A percentile compares a stretch with the other conserved stretches of the same genome.
phyloP scores from a whole-genome alignment of 2,888 invertebrate genomes.

The Hermaeophaga mercurialis region DNA sequence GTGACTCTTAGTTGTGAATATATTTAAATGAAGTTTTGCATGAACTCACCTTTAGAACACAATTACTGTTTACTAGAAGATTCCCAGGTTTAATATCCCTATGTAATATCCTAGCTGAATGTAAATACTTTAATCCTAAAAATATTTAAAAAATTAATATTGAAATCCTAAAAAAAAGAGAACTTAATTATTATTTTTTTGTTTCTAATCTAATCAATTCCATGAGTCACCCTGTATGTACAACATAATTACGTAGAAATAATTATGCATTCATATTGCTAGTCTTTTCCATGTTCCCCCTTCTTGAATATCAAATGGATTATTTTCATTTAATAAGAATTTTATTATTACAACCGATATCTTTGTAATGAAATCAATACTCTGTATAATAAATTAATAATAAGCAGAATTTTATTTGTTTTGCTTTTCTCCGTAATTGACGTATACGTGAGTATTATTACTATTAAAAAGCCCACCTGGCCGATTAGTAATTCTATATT shows the following conservation, averaged over 20 bases:
- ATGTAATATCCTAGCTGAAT: slow-evolving; percentile 97
- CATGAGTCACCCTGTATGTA: no score
- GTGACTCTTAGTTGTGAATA: no score
- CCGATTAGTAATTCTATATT: slow-evolving; percentile 5
- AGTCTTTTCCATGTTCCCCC: no score
- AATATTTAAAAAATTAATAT: slow-evolving; percentile 34
- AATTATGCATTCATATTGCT: no score
- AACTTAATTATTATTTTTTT: no score
- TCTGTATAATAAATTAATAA: neutral
- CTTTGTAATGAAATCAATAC: no score
- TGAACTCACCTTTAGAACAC: slow-evolving; percentile 83
- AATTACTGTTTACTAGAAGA: slow-evolving; percentile 98
- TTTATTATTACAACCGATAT: no score
- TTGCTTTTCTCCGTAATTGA: neutral
- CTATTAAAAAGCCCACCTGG: neutral
- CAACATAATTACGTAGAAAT: no score
- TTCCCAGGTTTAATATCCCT: slow-evolving; percentile 99
- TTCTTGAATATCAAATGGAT: no score
- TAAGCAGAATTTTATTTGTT: neutral
- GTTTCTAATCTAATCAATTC: no score
- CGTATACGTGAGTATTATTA: neutral
- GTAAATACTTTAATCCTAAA: slow-evolving; percentile 95
- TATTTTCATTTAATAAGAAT: no score
- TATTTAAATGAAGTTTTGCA: no score
- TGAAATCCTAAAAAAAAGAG: neutral